phyloP scores from a whole-genome alignment of 2,888 invertebrate species.

The Zeuzera pyrina region DNA sequence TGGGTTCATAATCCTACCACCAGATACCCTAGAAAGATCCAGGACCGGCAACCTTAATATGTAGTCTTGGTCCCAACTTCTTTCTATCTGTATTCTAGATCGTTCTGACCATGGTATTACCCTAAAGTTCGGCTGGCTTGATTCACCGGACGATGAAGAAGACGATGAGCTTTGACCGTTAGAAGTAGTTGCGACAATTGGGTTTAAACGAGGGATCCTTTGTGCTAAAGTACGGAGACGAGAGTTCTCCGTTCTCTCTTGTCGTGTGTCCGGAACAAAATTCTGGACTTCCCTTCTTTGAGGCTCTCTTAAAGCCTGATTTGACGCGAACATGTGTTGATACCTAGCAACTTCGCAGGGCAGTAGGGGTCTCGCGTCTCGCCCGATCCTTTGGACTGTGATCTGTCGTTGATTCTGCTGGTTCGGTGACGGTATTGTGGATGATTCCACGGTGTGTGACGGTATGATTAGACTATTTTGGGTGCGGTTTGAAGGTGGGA shows the following conservation, averaged over 20 bases:
- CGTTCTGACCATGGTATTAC: conserved; percentile 45
- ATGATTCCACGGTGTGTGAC: conserved; percentile 24
- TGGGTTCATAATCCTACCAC: conserved; percentile 18
- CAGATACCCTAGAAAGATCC: conserved; percentile 37
- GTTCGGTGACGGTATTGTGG: conserved; percentile 24
- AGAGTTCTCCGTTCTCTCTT: conserved; percentile 34
- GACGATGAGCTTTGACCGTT: conserved; percentile 12
- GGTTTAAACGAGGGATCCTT: conserved; percentile 43
- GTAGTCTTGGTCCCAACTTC: conserved; percentile 43
- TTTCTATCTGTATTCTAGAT: conserved; percentile 27
- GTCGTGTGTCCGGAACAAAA: conserved; percentile 32
- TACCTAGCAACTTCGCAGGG: conserved; percentile 62
- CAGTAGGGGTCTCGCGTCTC: conserved; percentile 69
- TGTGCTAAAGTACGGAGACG: conserved; percentile 44
- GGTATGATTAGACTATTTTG: conserved; percentile 33
- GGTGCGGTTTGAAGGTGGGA: conserved; percentile 30
- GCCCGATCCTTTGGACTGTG: conserved; percentile 70
- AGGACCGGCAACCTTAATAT: conserved; percentile 42
- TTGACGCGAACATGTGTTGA: conserved; percentile 54
- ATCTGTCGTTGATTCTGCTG: conserved; percentile 51
- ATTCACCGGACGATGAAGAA: conserved; percentile 11
- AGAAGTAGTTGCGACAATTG: conserved; percentile 25
- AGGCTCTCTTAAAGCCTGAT: conserved; percentile 22
- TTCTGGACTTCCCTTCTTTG: conserved; percentile 28
- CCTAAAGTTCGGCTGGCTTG: conserved; percentile 28